phyloP scores from a whole-genome alignment of 2,888 invertebrate genomes.

The Oscheius sp. region DNA sequence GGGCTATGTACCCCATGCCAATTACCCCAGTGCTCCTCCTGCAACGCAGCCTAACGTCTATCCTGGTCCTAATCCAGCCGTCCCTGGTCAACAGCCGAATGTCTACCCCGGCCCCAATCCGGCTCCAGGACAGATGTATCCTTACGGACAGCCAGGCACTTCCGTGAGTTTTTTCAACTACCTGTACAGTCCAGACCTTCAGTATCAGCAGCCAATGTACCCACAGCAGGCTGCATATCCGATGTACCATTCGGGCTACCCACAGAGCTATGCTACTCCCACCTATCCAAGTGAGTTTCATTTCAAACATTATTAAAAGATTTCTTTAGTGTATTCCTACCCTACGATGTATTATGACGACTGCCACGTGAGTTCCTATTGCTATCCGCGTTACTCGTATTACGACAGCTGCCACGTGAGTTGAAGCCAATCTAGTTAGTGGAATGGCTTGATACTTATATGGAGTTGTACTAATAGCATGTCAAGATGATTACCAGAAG shows the following conservation, averaged over 20 bases:
- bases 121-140: constrained; percentile 9
- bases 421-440: neutral
- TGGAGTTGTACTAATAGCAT: neutral
- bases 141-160: constrained; percentile 18
- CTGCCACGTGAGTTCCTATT: constrained; percentile 30
- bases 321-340: constrained; percentile 25
- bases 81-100: neutral
- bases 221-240: constrained; percentile 20
- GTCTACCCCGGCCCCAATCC: constrained; percentile 27
- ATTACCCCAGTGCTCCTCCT: constrained; percentile 13
- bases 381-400: constrained; percentile 5
- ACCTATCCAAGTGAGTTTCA: constrained; percentile 6
- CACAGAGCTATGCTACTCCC: constrained; percentile 1
- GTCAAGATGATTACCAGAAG: too few relatives aligned
- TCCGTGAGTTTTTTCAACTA: neutral
- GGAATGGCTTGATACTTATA: constrained; percentile 4
- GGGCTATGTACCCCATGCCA: constrained; percentile 4
- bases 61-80: neutral
- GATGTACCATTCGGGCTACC: constrained; percentile 25
- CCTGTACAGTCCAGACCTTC: neutral
- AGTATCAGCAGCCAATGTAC: neutral
- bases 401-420: constrained; percentile 36
- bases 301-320: neutral
- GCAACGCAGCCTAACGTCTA: constrained; percentile 1
- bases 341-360: constrained; percentile 19